Percentiles rank a stretch among this genome's conserved stretches.
These are phyloP conservation scores for Falco rusticolus DNA, from an alignment of 2,797 vertebrate species.

Conservation along the genomic window DNA sequence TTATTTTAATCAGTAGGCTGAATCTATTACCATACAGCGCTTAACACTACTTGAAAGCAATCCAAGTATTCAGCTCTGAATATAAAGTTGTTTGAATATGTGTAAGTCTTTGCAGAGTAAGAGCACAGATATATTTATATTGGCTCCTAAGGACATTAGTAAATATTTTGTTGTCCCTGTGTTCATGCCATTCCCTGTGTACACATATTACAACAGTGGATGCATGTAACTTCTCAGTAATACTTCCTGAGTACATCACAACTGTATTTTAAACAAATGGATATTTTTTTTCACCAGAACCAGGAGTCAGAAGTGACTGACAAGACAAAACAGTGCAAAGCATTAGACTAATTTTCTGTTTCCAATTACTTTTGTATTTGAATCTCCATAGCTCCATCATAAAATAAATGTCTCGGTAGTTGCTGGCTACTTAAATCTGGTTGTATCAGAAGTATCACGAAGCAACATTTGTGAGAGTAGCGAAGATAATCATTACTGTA, in stretches of 20 bases:
- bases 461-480: neutral
- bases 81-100: slow-evolving; percentile 32
- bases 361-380: neutral
- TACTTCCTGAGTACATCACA: neutral
- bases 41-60: slow-evolving; percentile 52
- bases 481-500: neutral
- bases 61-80: slow-evolving; percentile 37
- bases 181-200: slow-evolving; percentile 11
- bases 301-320: neutral
- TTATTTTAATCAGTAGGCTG: slow-evolving; percentile 50
- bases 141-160: slow-evolving; percentile 45
- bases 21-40: slow-evolving; percentile 49
- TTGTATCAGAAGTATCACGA: neutral
- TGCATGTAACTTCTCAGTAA: neutral
- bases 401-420: neutral
- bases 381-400: neutral
- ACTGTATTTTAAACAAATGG: neutral
- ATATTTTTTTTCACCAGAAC: neutral
- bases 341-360: neutral
- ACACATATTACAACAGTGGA: slow-evolving; percentile 31
- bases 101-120: slow-evolving; percentile 20
- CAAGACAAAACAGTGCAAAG: neutral
- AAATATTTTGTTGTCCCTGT: slow-evolving; percentile 58
- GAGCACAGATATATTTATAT: slow-evolving; percentile 47
- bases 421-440: neutral